These are phyloP conservation scores for Macroglossus sobrinus DNA, from an alignment of 2,113 vertebrate species.

Conservation along the genomic window DNA sequence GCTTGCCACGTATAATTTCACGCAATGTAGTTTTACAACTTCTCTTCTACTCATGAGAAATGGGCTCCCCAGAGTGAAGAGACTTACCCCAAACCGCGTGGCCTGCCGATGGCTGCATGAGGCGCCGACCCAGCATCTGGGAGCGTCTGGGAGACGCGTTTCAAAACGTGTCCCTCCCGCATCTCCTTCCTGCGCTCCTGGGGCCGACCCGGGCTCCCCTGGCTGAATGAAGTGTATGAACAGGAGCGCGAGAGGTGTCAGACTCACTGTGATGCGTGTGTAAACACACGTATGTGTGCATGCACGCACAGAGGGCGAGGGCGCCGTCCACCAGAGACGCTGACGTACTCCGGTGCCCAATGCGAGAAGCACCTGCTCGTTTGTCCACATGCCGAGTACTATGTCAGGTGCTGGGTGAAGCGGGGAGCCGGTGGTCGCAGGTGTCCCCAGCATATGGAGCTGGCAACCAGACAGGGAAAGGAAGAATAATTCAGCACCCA, in stretches of 20 bases:
- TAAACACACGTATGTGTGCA: not conserved
- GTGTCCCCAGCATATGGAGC: accelerated
- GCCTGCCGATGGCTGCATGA: not conserved
- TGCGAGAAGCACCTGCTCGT: not conserved
- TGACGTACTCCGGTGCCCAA: not conserved
- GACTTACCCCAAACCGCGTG: not conserved
- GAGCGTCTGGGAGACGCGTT: not conserved
- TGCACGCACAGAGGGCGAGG: too few species aligned
- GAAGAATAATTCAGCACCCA: not conserved
- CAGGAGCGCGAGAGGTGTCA: not conserved
- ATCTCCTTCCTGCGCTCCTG: not conserved
- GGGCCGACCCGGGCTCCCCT: not conserved
- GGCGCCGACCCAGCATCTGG: not conserved
- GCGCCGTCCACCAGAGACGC: accelerated
- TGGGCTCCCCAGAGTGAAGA: not conserved
- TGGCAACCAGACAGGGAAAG: not conserved
- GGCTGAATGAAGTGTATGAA: not conserved
- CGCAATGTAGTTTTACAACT: not conserved
- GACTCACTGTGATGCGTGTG: not conserved
- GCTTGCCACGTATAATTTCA: not conserved
- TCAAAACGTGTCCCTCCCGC: not conserved
- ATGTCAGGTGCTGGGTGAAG: accelerated
- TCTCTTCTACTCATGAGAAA: not conserved
- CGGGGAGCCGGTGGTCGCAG: not conserved
- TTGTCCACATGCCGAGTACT: accelerated